Conservation (phyloP, 2,113 vertebrate genomes). For the Spermophilus dauricus region DNA sequence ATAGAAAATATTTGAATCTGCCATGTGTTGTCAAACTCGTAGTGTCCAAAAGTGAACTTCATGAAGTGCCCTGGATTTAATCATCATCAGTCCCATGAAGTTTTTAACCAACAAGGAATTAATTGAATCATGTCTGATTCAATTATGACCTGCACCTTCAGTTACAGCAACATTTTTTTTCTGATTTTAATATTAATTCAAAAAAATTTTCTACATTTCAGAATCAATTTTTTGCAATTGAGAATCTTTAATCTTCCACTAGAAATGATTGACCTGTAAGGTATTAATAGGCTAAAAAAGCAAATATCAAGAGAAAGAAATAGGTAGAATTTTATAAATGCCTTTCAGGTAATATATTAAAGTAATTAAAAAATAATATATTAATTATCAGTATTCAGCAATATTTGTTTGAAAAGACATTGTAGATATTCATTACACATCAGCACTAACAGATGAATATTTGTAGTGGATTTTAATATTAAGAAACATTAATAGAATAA, state of each 20-base stretch:
- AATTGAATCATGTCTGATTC: too few species aligned
- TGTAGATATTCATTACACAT: background rate
- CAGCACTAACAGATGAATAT: background rate
- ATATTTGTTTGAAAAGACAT: background rate
- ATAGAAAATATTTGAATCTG: background rate
- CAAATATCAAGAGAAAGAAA: background rate
- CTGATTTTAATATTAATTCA: background rate
- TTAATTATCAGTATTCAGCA: background rate
- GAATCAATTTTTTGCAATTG: background rate
- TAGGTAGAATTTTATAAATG: conserved; percentile 18
- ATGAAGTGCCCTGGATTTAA: background rate
- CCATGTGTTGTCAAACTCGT: background rate
- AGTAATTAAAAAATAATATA: background rate
- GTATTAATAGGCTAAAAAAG: background rate
- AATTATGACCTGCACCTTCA: background rate
- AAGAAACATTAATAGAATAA: background rate
- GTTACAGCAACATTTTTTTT: background rate
- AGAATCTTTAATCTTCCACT: background rate
- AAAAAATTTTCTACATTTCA: background rate
- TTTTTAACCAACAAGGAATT: background rate
- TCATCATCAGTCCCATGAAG: background rate
- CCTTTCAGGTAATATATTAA: background rate
- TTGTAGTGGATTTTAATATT: background rate
- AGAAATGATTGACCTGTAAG: background rate
- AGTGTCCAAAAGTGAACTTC: background rate